A percentile compares a stretch with the other conserved stretches of the same genome.
Evolutionary conservation across 2,113 vertebrate species (phyloP).

Genomic region (Siniperca chuatsi): DNA sequence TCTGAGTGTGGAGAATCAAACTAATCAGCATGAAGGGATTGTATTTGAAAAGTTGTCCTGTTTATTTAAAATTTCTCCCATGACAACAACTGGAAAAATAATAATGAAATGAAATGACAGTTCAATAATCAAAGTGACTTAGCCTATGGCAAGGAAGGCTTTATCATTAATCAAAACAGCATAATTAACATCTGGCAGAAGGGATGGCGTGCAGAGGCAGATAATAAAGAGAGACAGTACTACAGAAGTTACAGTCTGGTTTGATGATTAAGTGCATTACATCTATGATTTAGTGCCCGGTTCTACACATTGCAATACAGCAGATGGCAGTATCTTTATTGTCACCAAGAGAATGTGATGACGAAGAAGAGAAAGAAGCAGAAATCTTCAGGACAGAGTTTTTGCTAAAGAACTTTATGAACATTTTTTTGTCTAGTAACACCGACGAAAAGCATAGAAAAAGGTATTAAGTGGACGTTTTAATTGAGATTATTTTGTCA

Average conservation of each 20-base stretch:
- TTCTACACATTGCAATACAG: conserved; percentile 20
- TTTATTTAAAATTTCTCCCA: neutral
- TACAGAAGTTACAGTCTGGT: neutral
- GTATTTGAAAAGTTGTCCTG: too few relatives aligned
- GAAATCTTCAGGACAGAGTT: neutral
- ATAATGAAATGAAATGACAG: neutral
- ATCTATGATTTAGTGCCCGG: neutral
- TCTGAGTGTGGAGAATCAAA: too few relatives aligned
- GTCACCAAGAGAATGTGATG: neutral
- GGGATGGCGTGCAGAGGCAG: neutral
- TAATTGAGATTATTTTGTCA: neutral
- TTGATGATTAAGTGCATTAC: neutral
- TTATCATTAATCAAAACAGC: neutral
- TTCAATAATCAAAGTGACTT: neutral
- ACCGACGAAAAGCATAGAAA: too few relatives aligned
- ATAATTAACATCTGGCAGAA: neutral
- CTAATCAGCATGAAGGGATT: too few relatives aligned
- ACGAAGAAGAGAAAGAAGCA: neutral
- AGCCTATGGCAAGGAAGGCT: neutral
- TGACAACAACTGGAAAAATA: neutral
- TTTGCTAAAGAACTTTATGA: too few relatives aligned
- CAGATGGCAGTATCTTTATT: conserved; percentile 24
- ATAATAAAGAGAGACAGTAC: neutral
- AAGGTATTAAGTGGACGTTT: neutral
- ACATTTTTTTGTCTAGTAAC: neutral